phyloP scores from a whole-genome alignment of 2,888 invertebrate genomes.

The Stictocephala bisonia region DNA sequence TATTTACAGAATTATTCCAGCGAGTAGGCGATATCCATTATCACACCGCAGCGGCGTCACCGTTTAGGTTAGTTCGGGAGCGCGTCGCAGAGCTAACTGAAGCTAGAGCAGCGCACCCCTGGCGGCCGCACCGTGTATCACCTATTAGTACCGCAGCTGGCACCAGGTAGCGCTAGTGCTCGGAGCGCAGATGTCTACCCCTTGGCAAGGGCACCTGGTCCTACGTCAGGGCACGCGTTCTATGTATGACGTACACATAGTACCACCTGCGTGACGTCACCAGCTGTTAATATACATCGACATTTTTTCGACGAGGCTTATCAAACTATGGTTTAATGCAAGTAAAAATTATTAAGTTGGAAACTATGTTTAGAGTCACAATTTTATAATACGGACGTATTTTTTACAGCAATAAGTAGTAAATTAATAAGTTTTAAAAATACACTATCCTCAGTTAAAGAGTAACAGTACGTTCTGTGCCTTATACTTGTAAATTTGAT shows the following conservation, averaged over 20 bases:
- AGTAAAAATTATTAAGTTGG: too few species aligned
- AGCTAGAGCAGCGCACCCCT: conserved; percentile 26
- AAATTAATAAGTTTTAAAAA: too few species aligned
- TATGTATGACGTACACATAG: not conserved
- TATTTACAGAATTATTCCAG: too few species aligned
- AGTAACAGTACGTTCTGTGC: too few species aligned
- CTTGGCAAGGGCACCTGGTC: conserved; percentile 29
- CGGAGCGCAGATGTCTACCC: conserved; percentile 42
- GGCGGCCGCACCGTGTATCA: conserved; percentile 17
- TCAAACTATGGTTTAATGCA: too few species aligned
- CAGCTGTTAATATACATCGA: not conserved
- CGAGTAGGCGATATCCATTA: conserved; percentile 46
- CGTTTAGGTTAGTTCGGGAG: conserved; percentile 35
- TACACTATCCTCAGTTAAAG: too few species aligned
- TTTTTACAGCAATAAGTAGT: too few species aligned
- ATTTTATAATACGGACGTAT: too few species aligned
- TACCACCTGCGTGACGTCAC: not conserved
- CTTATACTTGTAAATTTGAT: too few species aligned
- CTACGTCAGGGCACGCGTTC: not conserved
- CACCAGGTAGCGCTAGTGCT: conserved; percentile 44
- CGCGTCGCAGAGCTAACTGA: conserved; percentile 45
- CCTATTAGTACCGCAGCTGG: conserved; percentile 45
- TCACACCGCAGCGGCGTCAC: conserved; percentile 37
- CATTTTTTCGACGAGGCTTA: too few species aligned
- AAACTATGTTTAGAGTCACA: too few species aligned